Evolutionary conservation across 2,113 vertebrate species (phyloP).

Genomic region (Scytalopus superciliaris): DNA sequence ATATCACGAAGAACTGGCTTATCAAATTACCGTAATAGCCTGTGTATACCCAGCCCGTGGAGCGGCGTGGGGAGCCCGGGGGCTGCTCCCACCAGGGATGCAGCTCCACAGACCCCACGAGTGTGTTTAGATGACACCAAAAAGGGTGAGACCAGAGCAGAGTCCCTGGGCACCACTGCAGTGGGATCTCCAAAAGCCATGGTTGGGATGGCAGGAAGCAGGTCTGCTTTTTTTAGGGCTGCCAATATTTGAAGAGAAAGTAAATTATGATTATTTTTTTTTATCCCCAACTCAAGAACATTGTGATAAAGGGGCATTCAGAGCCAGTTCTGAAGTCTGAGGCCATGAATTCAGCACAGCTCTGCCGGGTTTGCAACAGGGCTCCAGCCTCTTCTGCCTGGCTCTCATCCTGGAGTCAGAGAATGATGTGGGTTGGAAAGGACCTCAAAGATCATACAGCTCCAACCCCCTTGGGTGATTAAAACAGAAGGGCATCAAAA

Average conservation of each 20-base stretch:
- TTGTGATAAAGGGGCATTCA: not conserved
- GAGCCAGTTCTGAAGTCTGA: not conserved
- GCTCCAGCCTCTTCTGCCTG: not conserved
- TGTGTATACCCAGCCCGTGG: constrained; percentile 56
- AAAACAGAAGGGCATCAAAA: not conserved
- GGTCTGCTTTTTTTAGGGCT: not conserved
- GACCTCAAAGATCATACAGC: not conserved
- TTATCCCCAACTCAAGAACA: accelerated
- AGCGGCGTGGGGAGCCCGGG: not conserved
- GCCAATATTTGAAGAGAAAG: not conserved
- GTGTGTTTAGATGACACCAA: not conserved
- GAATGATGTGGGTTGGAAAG: not conserved
- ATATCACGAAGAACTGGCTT: constrained; percentile 60
- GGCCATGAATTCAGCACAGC: not conserved
- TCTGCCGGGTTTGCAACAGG: not conserved
- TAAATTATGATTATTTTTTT: not conserved
- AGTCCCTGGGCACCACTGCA: not conserved
- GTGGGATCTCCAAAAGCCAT: accelerated
- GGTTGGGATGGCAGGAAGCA: accelerated
- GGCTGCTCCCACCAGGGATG: not conserved
- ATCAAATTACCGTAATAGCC: constrained; percentile 77
- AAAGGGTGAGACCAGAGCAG: not conserved
- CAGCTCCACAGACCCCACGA: accelerated
- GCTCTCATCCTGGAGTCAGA: not conserved
- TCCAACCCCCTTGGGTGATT: not conserved